These are phyloP conservation scores for Mythimna pallens DNA, from an alignment of 2,888 invertebrate genomes.

Conservation along the genomic window DNA sequence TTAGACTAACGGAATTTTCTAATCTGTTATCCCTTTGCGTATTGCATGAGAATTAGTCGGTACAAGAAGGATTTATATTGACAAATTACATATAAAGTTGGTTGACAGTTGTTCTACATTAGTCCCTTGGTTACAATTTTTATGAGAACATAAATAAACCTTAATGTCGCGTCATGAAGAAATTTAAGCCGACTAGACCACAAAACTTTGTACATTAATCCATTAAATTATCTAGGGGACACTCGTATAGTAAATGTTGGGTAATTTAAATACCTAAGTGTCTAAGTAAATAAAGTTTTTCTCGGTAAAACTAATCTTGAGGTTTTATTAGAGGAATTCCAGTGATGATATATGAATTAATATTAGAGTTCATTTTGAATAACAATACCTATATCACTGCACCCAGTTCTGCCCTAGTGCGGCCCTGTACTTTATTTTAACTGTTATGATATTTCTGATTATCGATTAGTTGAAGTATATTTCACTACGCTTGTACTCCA, in stretches of 20 bases:
- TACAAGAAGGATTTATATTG: slow-evolving; percentile 65
- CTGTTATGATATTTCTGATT: neutral
- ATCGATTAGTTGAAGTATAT: neutral
- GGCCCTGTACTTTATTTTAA: slow-evolving; percentile 11
- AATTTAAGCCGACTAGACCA: slow-evolving; percentile 58
- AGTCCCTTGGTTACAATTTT: slow-evolving; percentile 60
- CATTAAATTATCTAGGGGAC: slow-evolving; percentile 59
- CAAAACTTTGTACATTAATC: slow-evolving; percentile 62
- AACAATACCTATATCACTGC: neutral
- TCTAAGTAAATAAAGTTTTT: slow-evolving; percentile 33
- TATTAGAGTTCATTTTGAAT: neutral
- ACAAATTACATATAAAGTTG: slow-evolving; percentile 62
- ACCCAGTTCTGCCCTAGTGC: slow-evolving; percentile 8
- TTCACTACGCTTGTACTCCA: neutral
- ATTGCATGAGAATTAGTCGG: slow-evolving; percentile 70
- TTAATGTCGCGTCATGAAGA: slow-evolving; percentile 60
- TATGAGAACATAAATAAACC: slow-evolving; percentile 61
- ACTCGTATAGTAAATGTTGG: slow-evolving; percentile 41
- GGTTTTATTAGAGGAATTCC: slow-evolving; percentile 6
- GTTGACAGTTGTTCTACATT: slow-evolving; percentile 56
- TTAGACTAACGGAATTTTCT: slow-evolving; percentile 82
- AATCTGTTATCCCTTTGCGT: slow-evolving; percentile 80
- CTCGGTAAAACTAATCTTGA: neutral
- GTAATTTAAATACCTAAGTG: slow-evolving; percentile 48
- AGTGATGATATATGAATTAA: neutral